Conservation (phyloP, 2,113 vertebrate genomes). For the Actenoides lindsayi region DNA sequence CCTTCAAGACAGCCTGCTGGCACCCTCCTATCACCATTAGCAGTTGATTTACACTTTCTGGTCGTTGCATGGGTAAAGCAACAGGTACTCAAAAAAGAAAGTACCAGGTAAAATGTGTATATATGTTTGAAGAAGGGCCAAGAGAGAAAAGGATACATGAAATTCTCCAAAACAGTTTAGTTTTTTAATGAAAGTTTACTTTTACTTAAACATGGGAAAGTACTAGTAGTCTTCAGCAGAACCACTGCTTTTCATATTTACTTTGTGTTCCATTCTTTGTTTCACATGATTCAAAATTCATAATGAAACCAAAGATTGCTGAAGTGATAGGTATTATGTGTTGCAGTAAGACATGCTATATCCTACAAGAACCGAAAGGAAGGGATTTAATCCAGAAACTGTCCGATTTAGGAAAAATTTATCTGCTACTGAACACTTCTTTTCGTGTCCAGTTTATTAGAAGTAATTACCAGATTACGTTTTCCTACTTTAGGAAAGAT, state of each 20-base stretch:
- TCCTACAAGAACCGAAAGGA: neutral
- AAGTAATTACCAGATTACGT: neutral
- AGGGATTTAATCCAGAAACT: neutral
- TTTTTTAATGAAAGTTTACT: neutral
- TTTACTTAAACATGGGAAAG: neutral
- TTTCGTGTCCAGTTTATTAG: neutral
- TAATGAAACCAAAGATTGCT: neutral
- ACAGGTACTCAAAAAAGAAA: neutral
- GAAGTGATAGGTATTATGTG: neutral
- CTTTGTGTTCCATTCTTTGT: neutral
- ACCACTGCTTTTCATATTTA: neutral
- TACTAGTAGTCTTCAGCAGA: neutral
- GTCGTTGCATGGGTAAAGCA: fast-evolving
- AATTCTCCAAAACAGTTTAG: neutral
- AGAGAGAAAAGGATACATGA: neutral
- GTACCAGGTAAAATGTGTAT: neutral
- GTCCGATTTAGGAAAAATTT: neutral
- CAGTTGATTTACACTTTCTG: neutral
- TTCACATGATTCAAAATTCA: neutral
- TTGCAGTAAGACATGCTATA: neutral
- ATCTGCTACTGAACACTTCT: neutral
- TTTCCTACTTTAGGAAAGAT: neutral
- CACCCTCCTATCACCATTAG: neutral
- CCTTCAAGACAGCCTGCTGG: neutral
- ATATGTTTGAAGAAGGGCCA: neutral